A percentile compares a stretch with the other conserved stretches of the same genome.
Conservation (phyloP, 2,797 vertebrate species). For the Xiphorhynchus erythropygius region DNA sequence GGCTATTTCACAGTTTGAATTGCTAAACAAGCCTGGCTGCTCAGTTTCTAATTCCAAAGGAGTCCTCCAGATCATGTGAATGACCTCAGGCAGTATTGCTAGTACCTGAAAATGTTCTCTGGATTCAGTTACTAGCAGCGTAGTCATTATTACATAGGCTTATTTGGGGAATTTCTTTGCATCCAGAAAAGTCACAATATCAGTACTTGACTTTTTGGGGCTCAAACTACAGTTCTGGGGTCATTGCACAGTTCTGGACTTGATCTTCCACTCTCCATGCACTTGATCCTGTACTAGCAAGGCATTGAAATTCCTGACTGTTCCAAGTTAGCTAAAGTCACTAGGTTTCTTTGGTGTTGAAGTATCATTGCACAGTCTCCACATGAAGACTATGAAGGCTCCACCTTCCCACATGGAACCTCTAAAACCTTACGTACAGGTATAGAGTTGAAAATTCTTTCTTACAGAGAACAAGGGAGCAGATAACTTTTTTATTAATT, state of each 20-base stretch:
- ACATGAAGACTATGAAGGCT: background rate
- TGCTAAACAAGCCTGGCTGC: constrained; percentile 59
- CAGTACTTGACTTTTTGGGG: background rate
- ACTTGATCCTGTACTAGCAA: background rate
- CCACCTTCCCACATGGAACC: background rate
- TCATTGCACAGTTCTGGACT: background rate
- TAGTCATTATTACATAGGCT: background rate
- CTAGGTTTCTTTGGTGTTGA: background rate
- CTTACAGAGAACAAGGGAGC: background rate
- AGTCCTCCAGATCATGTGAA: constrained; percentile 9
- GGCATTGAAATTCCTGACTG: background rate
- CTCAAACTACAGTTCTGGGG: background rate
- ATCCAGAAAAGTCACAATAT: background rate
- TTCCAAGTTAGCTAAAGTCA: background rate
- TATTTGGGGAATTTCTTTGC: background rate
- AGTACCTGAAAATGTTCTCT: background rate
- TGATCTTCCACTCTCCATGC: background rate
- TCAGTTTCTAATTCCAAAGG: constrained; percentile 37
- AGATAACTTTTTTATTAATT: background rate
- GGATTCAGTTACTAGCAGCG: background rate
- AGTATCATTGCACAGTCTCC: background rate
- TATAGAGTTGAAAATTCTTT: background rate
- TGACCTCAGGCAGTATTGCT: constrained; percentile 1
- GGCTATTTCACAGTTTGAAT: constrained; percentile 67
- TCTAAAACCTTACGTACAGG: background rate